Percentiles rank a stretch among this genome's conserved stretches.
Conservation (phyloP, 2,797 vertebrate species). For the Decapterus maruadsi region DNA sequence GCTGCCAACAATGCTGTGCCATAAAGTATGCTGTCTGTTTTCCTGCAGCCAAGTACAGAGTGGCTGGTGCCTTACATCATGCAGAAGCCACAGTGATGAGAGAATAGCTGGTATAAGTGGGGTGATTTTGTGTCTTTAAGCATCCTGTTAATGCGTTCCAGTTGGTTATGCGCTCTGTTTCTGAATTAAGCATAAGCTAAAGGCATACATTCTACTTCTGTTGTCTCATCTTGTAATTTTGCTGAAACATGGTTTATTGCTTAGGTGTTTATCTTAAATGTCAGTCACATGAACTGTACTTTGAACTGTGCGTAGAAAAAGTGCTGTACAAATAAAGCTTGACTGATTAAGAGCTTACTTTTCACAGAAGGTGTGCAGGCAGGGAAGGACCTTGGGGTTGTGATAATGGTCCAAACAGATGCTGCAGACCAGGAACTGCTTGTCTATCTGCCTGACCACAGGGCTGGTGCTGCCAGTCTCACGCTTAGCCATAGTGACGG, state of each 20-base stretch:
- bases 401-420: slow-evolving; percentile 95
- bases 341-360: slow-evolving; percentile 81
- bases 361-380: slow-evolving; percentile 96
- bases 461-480: slow-evolving; percentile 92
- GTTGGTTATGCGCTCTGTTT: background rate
- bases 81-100: slow-evolving; percentile 34
- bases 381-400: slow-evolving; percentile 94
- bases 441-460: slow-evolving; percentile 94
- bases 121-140: slow-evolving; percentile 16
- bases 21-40: slow-evolving; percentile 37
- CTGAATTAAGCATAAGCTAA: background rate
- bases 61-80: slow-evolving; percentile 37
- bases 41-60: slow-evolving; percentile 27
- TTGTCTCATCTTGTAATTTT: background rate
- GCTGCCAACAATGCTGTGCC: slow-evolving; percentile 37
- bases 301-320: background rate
- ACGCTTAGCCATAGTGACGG: slow-evolving; percentile 89
- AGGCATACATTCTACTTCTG: background rate
- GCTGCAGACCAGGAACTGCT: slow-evolving; percentile 96
- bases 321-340: background rate
- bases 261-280: background rate
- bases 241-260: background rate
- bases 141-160: background rate
- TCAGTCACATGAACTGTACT: background rate
- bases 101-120: slow-evolving; percentile 11